Conservation (phyloP, 2,888 invertebrate species). For the Melitaea athalia region DNA sequence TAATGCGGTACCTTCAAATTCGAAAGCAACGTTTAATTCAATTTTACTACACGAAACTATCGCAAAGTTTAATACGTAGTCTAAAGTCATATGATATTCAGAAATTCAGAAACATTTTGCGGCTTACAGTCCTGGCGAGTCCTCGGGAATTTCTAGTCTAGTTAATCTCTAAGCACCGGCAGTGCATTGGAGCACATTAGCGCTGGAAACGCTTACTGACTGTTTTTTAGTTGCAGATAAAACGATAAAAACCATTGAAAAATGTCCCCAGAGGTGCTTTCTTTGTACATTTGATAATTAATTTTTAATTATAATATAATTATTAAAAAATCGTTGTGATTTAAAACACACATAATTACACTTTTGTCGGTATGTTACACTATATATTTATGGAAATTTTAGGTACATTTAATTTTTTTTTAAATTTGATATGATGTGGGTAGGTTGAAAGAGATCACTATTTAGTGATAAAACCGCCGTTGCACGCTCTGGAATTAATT, state of each 20-base stretch:
- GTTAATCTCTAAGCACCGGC: conserved; percentile 40
- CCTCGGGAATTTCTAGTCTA: conserved; percentile 39
- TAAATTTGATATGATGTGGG: too few relatives aligned
- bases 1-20: conserved; percentile 1
- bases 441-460: too few relatives aligned
- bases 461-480: too few relatives aligned
- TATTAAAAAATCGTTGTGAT: not conserved
- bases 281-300: conserved; percentile 4
- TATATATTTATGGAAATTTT: too few relatives aligned
- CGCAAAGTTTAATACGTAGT: conserved; percentile 31
- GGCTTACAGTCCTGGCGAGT: conserved; percentile 32
- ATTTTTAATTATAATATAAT: too few relatives aligned
- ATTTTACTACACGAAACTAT: conserved; percentile 20
- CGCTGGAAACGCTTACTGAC: conserved; percentile 29
- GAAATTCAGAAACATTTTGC: conserved; percentile 38
- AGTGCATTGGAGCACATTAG: conserved; percentile 39
- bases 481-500: too few relatives aligned
- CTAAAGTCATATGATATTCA: conserved; percentile 36
- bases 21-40: conserved; percentile 18
- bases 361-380: too few relatives aligned
- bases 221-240: conserved; percentile 22
- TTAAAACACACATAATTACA: not conserved
- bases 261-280: conserved; percentile 16
- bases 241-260: conserved; percentile 33
- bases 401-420: too few relatives aligned